A percentile compares a stretch with the other conserved stretches of the same genome.
These are phyloP conservation scores for Pteronura brasiliensis DNA, from an alignment of 2,113 vertebrate genomes.

Conservation along the genomic window DNA sequence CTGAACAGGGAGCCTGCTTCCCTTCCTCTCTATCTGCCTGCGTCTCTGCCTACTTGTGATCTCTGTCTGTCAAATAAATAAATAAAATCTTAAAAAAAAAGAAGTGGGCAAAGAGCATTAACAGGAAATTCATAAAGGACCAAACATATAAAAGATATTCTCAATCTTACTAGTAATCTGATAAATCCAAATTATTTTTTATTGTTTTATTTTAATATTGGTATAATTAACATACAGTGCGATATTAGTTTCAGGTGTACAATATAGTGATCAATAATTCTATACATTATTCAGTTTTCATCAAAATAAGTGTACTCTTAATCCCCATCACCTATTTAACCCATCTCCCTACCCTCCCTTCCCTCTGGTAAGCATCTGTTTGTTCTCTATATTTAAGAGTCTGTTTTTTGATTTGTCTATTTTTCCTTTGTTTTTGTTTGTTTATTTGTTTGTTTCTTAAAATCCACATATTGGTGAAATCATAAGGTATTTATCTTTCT, in stretches of 20 bases:
- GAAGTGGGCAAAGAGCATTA: not conserved
- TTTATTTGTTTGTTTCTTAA: not conserved
- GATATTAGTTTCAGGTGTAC: not conserved
- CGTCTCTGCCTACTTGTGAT: no score
- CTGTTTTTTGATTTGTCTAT: not conserved
- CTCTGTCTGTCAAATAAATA: no score
- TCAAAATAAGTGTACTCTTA: not conserved
- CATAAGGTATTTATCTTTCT: not conserved
- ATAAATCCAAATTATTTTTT: not conserved
- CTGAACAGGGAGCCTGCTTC: no score
- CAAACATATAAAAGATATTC: not conserved
- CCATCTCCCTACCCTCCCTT: no score
- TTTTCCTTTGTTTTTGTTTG: not conserved
- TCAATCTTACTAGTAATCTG: not conserved
- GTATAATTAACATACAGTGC: not conserved
- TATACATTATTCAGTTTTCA: not conserved
- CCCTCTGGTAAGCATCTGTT: no score
- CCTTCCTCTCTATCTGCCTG: no score
- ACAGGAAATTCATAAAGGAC: not conserved
- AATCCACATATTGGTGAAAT: not conserved
- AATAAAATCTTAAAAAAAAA: not conserved
- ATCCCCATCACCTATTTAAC: not conserved
- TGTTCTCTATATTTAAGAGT: no score
- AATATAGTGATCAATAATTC: not conserved
- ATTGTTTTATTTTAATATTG: not conserved